phyloP scores from a whole-genome alignment of 2,888 invertebrate species.

The Scaptomyza reducta region DNA sequence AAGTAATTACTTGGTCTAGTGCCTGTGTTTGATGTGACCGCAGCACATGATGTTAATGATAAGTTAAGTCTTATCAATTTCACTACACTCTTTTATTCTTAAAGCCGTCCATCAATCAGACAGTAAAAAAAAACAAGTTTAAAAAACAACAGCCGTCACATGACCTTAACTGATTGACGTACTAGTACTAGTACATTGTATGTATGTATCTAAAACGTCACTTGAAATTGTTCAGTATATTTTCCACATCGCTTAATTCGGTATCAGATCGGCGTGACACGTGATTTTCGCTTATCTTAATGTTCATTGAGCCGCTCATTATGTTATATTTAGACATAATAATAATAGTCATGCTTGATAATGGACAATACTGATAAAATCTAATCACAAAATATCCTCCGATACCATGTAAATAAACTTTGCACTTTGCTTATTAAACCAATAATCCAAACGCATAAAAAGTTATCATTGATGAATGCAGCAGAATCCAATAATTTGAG shows the following conservation, averaged over 20 bases:
- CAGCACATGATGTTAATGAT: slow-evolving; percentile 22
- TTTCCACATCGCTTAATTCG: slow-evolving; percentile 16
- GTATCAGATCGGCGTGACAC: slow-evolving; percentile 21
- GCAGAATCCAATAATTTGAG: no score
- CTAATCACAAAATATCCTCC: background rate
- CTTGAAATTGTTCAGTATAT: slow-evolving; percentile 25
- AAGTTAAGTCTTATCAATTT: slow-evolving; percentile 41
- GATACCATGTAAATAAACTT: background rate
- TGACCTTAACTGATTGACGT: slow-evolving; percentile 36
- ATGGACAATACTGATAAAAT: slow-evolving; percentile 16
- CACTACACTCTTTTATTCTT: slow-evolving; percentile 5
- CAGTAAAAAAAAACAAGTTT: slow-evolving; percentile 9
- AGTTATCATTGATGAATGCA: background rate
- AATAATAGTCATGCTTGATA: slow-evolving; percentile 29
- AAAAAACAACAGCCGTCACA: slow-evolving; percentile 29
- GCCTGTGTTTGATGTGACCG: slow-evolving; percentile 2
- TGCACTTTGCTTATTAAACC: no score
- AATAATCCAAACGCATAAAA: slow-evolving; percentile 3
- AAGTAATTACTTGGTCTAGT: slow-evolving; percentile 48
- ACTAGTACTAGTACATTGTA: background rate
- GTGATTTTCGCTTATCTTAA: slow-evolving; percentile 38
- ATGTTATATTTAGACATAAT: slow-evolving; percentile 2
- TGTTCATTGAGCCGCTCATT: slow-evolving; percentile 14
- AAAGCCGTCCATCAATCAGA: slow-evolving; percentile 39
- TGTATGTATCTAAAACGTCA: slow-evolving; percentile 7